Base-by-base conservation (phyloP, 35 echinoderm and acorn worm genomes). In the Chiridota heheva region DNA sequence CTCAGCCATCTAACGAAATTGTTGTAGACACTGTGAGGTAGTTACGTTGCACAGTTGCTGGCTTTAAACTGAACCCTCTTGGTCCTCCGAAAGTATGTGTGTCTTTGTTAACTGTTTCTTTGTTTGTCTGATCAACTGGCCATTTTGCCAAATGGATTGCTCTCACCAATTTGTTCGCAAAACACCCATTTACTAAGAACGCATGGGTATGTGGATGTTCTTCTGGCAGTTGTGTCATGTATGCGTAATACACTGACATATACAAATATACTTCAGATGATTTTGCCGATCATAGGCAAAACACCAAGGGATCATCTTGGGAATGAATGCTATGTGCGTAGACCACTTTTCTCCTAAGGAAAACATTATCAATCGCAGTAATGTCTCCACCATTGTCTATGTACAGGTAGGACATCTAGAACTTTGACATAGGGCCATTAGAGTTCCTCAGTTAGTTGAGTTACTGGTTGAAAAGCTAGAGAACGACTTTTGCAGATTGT, bases 331-430 rank as follows among this genome's bases (percentile, higher is more conserved):
- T 13, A 92, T 72, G 38, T 92, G 83, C 29, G 81, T 42, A 36
- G 45, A 8, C 90, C 83, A 86, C 32, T 80, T 42, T 40, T 84
- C 83, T 72, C 87, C 82, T 81, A 82, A 24, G 44, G 90, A 78
- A 10, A 41, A 70, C 13, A 70, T 32, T 51, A 77, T 41, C 0
- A 89, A 90, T 6, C 67, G 60, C 6, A 90, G 87, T 2, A 90
- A 10, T 32, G n/a, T 75, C n/a, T 90, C 79, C 42, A 84, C 78
- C 67, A 90, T 90, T 57, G n/a, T n/a, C n/a, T n/a, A n/a, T n/a
- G n/a, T n/a, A n/a, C 2, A 90, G 24, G 59, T 90, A 90, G 7
- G 79, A 84, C 8, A 39, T 65, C 88, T 81, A 85, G 43, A 90
- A 74, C 26, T 30, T 63, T 18, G 60, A 63, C 60, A 63, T 18